Base-by-base conservation (phyloP, 2,113 vertebrate species). In the Leucoraja erinaceus region DNA sequence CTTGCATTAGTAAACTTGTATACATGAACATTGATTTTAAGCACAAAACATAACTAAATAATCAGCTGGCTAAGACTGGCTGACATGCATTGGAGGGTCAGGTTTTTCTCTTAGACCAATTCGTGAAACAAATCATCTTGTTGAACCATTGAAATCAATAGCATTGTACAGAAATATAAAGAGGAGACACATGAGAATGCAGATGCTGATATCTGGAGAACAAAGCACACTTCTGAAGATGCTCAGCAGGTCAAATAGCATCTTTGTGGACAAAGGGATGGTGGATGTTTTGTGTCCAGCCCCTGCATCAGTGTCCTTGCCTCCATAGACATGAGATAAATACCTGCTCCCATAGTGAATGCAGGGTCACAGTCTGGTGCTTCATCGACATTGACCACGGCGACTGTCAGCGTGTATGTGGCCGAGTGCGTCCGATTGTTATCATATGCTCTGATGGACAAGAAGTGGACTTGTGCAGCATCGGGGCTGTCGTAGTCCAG, bases 371-470 rank as follows among this genome's bases (percentile, higher is more conserved):
- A 90, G n/a, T 66, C 61, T 16, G 86, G 86, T 90, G 31, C 63
- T 91, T 70, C 66, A 70, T 72, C 88, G 16, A 91, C 33, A 47
- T 91, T 70, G 5, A 70, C 66, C 88, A 70, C 88, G 22, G 66
- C 70, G 16, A 91, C 66, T 72, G 88, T 91, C 88, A 91, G 88
- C 0, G 88, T 91, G 88, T 72, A 91, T 12, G 88, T 72, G 3
- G 88, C 70, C 3, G 66, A 91, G 33, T 91, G 88, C 33, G 33
- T 91, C 33, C 61, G 86, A 90, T 90, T 90, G 22, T 90, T 90
- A 66, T 90, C 86, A 20, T 38, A 68, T 9, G 86, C 86, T 68
- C 86, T 90, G 61, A 90, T 90, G 86, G 86, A 2, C 47, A 91
- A 91, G 8, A 91, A 25, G 33, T 91, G 33, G 31, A 91, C 61